Conservation (phyloP, 2,113 vertebrate species). For the Pongo abelii region DNA sequence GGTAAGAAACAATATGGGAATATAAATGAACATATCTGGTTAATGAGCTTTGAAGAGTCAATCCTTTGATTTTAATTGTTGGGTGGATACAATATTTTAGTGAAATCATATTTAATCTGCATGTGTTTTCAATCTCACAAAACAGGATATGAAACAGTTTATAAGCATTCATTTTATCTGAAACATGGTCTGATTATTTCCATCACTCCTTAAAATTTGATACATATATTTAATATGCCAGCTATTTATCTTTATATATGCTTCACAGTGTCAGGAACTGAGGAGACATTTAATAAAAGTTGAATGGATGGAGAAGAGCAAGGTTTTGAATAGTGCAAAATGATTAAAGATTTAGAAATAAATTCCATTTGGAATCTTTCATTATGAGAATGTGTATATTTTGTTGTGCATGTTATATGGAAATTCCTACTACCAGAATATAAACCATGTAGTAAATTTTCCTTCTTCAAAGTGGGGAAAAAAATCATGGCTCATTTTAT, state of each 20-base stretch:
- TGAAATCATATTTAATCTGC: conserved; percentile 53
- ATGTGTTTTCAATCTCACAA: conserved; percentile 38
- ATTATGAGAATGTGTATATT: background rate
- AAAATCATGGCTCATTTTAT: background rate
- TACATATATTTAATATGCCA: background rate
- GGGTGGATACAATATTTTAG: conserved; percentile 56
- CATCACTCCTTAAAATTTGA: background rate
- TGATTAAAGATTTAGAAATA: conserved; percentile 29
- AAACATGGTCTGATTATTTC: background rate
- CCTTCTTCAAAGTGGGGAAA: background rate
- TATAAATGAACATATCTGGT: conserved; percentile 56
- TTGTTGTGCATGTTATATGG: background rate
- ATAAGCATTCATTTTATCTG: conserved; percentile 12
- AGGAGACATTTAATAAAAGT: background rate
- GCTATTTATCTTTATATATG: background rate
- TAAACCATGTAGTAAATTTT: background rate
- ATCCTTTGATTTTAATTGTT: conserved; percentile 59
- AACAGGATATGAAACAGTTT: conserved; percentile 13
- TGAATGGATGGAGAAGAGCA: background rate
- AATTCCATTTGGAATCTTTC: background rate
- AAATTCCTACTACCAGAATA: background rate
- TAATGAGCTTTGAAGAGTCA: conserved; percentile 57
- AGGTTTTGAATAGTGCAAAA: background rate
- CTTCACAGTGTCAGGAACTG: background rate
- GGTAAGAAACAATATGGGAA: background rate